These are phyloP conservation scores for Melitaea athalia DNA, from an alignment of 2,888 invertebrate genomes.

Conservation along the genomic window DNA sequence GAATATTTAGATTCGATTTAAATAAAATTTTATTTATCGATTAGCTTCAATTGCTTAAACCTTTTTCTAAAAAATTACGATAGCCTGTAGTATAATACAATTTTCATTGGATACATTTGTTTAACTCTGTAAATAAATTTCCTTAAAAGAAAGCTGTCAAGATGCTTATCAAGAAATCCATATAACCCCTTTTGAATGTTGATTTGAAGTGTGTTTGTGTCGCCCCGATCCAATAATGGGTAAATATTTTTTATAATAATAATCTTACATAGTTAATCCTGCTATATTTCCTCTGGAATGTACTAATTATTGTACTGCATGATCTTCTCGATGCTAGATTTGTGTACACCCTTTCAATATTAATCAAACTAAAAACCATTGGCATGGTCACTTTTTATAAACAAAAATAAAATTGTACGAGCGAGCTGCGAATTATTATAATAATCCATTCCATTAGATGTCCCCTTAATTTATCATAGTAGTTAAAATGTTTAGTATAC, in stretches of 20 bases:
- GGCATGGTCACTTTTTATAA: slow-evolving; percentile 64
- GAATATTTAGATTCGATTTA: background rate
- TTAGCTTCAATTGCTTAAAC: slow-evolving; percentile 49
- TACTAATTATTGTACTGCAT: slow-evolving; percentile 74
- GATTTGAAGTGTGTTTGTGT: slow-evolving; percentile 75
- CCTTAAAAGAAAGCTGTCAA: slow-evolving; percentile 73
- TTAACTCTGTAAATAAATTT: slow-evolving; percentile 22
- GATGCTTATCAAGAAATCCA: slow-evolving; percentile 76
- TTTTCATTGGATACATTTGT: slow-evolving; percentile 14
- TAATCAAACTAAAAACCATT: slow-evolving; percentile 53
- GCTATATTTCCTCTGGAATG: slow-evolving; percentile 77
- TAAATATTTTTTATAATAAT: slow-evolving; percentile 80
- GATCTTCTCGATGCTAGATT: slow-evolving; percentile 59
- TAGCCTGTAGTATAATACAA: background rate
- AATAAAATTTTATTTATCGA: background rate
- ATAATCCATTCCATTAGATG: slow-evolving; percentile 17
- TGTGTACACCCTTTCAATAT: slow-evolving; percentile 59
- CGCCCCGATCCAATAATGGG: slow-evolving; percentile 78
- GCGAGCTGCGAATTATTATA: slow-evolving; percentile 15
- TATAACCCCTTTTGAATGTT: slow-evolving; percentile 63
- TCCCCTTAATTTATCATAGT: slow-evolving; percentile 22
- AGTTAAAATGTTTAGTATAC: slow-evolving; percentile 23
- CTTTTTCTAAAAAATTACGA: background rate
- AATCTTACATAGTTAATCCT: slow-evolving; percentile 69
- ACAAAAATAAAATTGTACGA: slow-evolving; percentile 30